phyloP scores from a whole-genome alignment of 2,113 vertebrate species.

The Bambusicola thoracicus region DNA sequence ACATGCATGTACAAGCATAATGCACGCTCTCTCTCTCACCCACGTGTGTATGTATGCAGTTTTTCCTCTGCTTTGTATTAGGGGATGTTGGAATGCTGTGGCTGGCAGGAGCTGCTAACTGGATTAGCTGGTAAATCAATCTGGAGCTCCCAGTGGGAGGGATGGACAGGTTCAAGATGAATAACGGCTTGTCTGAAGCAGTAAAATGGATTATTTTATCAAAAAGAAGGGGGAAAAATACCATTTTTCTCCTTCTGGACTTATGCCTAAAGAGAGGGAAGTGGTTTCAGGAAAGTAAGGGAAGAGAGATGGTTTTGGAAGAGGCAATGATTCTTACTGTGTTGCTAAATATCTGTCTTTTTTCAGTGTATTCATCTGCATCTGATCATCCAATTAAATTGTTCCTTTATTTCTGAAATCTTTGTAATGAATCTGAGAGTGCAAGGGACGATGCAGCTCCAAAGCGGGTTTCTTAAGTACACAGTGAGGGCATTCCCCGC shows the following conservation, averaged over 20 bases:
- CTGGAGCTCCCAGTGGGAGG: slow-evolving; percentile 72
- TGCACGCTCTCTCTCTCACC: neutral
- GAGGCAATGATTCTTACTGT: neutral
- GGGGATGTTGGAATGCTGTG: slow-evolving; percentile 65
- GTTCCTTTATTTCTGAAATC: neutral
- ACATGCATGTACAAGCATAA: neutral
- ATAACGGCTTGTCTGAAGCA: slow-evolving; percentile 77
- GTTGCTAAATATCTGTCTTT: neutral
- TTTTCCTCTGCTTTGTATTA: slow-evolving; percentile 11
- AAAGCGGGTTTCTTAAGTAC: neutral
- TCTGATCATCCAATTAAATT: neutral
- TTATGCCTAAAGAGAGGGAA: slow-evolving; percentile 3
- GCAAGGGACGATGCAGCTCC: neutral
- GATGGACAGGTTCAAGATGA: slow-evolving; percentile 70
- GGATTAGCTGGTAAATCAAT: slow-evolving; percentile 80
- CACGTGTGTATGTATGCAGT: fast-evolving
- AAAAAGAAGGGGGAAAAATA: slow-evolving; percentile 45
- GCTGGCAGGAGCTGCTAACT: slow-evolving; percentile 75
- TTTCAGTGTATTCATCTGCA: neutral
- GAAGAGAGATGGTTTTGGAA: neutral
- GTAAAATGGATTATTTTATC: slow-evolving; percentile 74
- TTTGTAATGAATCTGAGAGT: neutral
- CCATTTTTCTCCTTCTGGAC: slow-evolving; percentile 49
- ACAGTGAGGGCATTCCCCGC: neutral
- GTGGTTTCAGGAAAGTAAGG: neutral